Base-by-base conservation (phyloP, 2,797 vertebrate genomes). In the Trachurus trachurus region DNA sequence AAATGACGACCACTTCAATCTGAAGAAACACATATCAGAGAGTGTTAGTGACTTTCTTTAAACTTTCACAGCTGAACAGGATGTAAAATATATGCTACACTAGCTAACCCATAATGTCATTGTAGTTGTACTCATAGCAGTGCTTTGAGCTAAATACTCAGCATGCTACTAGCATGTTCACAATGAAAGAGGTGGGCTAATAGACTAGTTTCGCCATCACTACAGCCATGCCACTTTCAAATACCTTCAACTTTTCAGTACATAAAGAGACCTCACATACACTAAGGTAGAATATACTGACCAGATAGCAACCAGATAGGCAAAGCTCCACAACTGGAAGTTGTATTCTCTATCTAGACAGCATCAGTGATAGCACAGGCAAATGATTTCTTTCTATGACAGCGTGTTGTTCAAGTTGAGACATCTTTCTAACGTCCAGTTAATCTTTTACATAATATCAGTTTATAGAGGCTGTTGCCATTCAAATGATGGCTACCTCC, bases 381-480 rank as follows among this genome's bases (percentile, higher is more conserved):
- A 91, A 91, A 91, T 90, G 0, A 45, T 63, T 59, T 64, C 53
- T 87, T 85, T 91, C 78, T 77, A 86, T 81, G 50, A 62, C 53
- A 56, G 61, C 60, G 63, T 10, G 17, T 15, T 10, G 17, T 15
- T 57, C n/a, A 56, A 78, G 81, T 87, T 13, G 45, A 71, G 62
- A 42, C 57, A 54, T 61, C 82, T 68, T 81, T 82, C 75, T 71
- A 76, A 75, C 12, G 2, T 76, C 34, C 37, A 74, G 26, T 21
- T 44, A 26, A 81, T 0, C 49, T 79, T 89, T 89, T 81, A 77
- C 85, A 89, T 86, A 84, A 89, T 86, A 84, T 82, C 64, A 50
- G 9, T n/a, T 42, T 4, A 12, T 9, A 63, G 50, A 37, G 34
- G 34, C 4, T 60, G 19, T 7, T 53, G 42, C 6, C 21, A 11